phyloP scores from a whole-genome alignment of 2,797 vertebrate genomes.

The Sebastes miniatus region DNA sequence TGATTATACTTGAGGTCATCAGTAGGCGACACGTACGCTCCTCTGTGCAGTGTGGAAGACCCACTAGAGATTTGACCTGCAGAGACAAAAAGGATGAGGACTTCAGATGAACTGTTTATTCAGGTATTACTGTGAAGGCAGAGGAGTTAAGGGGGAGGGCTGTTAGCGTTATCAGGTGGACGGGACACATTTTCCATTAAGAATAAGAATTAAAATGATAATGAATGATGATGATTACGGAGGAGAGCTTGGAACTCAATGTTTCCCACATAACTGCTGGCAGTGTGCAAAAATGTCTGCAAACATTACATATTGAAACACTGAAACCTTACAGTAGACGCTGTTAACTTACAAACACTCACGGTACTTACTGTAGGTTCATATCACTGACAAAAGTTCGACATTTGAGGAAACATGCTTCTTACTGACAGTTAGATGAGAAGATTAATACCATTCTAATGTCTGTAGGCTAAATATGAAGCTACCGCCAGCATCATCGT shows the following conservation, averaged over 20 bases:
- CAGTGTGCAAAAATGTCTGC: neutral
- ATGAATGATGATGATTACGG: neutral
- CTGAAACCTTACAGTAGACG: neutral
- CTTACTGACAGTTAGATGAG: neutral
- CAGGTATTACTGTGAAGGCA: neutral
- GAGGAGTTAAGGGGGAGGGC: neutral
- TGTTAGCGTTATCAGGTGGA: neutral
- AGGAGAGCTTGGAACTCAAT: neutral
- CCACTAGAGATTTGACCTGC: conserved; percentile 92
- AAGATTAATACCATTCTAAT: too few relatives aligned
- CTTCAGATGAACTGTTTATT: neutral
- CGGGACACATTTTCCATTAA: neutral
- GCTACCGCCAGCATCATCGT: too few relatives aligned
- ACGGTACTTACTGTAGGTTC: neutral
- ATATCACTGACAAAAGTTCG: neutral
- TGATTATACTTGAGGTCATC: conserved; percentile 99
- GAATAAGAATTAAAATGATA: neutral
- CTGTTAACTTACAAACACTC: neutral
- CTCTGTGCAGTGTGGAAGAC: conserved; percentile 94
- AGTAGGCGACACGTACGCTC: conserved; percentile 93
- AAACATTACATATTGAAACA: neutral
- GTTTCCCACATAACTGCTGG: neutral
- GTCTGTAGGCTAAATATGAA: too few relatives aligned
- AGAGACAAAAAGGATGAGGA: conserved; percentile 13
- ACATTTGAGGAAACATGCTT: neutral